Base-by-base conservation (phyloP, 2,113 vertebrate genomes). In the Sebastes schlegelii region DNA sequence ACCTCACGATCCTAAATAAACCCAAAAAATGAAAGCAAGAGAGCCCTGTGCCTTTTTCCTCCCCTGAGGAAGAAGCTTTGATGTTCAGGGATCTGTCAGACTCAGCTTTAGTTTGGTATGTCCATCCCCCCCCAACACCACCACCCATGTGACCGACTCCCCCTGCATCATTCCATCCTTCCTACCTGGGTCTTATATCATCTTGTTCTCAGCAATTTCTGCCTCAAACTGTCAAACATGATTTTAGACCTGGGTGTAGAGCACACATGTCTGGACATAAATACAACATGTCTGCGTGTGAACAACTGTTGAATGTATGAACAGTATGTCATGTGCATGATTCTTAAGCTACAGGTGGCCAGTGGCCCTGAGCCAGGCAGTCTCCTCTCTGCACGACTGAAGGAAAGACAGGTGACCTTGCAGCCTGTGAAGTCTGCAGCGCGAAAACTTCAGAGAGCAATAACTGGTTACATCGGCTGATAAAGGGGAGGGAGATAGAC, bases 61-160 rank as follows among this genome's bases (percentile, higher is more conserved):
- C 64, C 63, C 88, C 77, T 40, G 67, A 58, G 86, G 81, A 86
- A 52, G 80, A 83, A 23, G 26, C 92, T 94, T 94, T 95, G 92
- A 93, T 92, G 90, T 92, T 85, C 57, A 58, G 57, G 77, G 80
- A 91, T 87, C 74, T 85, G 93, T 92, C 91, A 86, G 82, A 81
- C 23, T 79, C 80, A 26, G 80, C 73, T 88, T 87, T 68, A 88
- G 80, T 82, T 87, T 58, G 82, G 72, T 81, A 77, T 84, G 83
- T 88, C 77, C 69, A 70, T 11, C 34, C 52, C 21, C 21, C 62
- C 19, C 51, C 77, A 58, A 43, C 63, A 52, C 7, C 69, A 67
- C 43, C 48, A 46, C 16, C 49, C 49, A 21, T 46, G 51, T 66
- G 72, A 75, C 34, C 34, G 3, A 34, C 58, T 60, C 79, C 62